Conservation (phyloP, 1,140 invertebrate species). For the Luehdorfia chinensis region DNA sequence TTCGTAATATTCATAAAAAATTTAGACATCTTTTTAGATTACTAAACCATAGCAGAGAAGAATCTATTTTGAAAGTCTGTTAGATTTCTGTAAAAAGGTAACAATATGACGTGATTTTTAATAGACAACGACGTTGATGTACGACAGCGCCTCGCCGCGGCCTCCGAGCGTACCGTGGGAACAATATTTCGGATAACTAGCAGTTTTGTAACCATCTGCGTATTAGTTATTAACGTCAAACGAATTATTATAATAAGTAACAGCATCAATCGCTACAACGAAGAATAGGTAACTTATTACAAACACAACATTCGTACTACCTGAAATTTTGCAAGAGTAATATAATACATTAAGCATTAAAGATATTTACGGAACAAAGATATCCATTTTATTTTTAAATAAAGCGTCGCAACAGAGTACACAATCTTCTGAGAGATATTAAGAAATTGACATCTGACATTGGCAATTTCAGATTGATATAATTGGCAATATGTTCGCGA, state of each 20-base stretch:
- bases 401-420: conserved; percentile 34
- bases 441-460: conserved; percentile 61
- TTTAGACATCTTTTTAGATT: too few relatives aligned
- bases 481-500: conserved; percentile 75
- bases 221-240: conserved; percentile 10
- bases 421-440: conserved; percentile 44
- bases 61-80: conserved; percentile 49
- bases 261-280: conserved; percentile 1
- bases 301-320: conserved; percentile 3
- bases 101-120: conserved; percentile 75
- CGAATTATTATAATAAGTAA: conserved; percentile 9
- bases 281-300: conserved; percentile 1
- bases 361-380: background rate
- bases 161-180: conserved; percentile 59
- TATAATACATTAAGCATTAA: too few relatives aligned
- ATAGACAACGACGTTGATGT: conserved; percentile 73
- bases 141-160: conserved; percentile 55
- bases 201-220: conserved; percentile 9
- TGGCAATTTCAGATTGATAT: conserved; percentile 66
- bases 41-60: too few relatives aligned
- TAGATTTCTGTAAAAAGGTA: conserved; percentile 65
- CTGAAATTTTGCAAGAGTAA: too few relatives aligned
- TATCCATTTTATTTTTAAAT: conserved; percentile 16
- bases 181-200: conserved; percentile 44
- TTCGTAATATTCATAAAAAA: too few relatives aligned